Conservation (phyloP, 2,113 vertebrate genomes). For the Mixornis gularis region DNA sequence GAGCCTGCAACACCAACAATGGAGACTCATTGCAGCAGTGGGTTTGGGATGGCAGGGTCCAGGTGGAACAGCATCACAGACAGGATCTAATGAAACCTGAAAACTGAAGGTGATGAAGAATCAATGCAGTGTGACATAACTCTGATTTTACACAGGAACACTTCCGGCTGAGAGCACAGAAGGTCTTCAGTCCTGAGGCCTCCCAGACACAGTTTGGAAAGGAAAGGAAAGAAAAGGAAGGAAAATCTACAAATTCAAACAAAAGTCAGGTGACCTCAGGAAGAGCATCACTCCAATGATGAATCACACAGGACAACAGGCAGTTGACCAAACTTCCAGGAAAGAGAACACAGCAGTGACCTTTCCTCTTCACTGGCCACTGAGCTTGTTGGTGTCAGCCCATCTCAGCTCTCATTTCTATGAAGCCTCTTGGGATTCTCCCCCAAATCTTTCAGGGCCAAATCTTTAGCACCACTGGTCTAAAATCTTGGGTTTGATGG, state of each 20-base stretch:
- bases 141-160: not conserved
- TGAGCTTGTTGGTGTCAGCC: not conserved
- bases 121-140: fast-evolving
- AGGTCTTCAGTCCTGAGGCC: too few relatives aligned
- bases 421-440: not conserved
- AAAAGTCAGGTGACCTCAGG: not conserved
- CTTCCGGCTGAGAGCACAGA: not conserved
- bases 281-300: not conserved
- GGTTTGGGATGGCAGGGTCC: not conserved
- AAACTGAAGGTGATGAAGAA: not conserved
- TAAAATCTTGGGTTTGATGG: not conserved
- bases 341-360: not conserved
- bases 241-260: not conserved
- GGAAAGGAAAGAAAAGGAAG: not conserved
- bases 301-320: not conserved
- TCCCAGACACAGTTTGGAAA: not conserved
- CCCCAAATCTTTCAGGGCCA: not conserved
- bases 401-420: not conserved
- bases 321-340: not conserved
- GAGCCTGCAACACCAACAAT: not conserved
- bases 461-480: not conserved
- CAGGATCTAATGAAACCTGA: not conserved
- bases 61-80: not conserved
- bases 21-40: not conserved
- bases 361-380: not conserved